Percentiles rank a stretch among this genome's conserved stretches.
These are phyloP conservation scores for Nasonia vitripennis DNA, from an alignment of 1,140 invertebrate species.

Conservation along the genomic window DNA sequence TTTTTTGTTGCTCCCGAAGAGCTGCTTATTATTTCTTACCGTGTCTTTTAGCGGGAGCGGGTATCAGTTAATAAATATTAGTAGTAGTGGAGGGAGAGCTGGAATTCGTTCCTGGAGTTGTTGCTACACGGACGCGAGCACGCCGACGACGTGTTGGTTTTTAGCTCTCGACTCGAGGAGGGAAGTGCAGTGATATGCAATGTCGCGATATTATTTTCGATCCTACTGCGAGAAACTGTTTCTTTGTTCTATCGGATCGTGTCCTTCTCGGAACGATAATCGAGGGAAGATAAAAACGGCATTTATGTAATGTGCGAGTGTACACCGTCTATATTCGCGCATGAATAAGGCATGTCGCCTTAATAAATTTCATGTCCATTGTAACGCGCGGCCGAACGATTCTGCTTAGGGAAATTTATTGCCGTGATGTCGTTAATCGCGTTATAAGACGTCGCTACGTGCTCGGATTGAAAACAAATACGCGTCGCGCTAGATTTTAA, in stretches of 20 bases:
- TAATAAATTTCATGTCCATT: constrained; percentile 17
- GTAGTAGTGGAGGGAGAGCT: background rate
- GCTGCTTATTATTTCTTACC: constrained; percentile 13
- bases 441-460: background rate
- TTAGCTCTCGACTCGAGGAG: background rate
- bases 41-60: background rate
- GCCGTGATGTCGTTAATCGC: background rate
- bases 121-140: background rate
- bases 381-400: background rate
- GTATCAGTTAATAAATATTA: constrained; percentile 48
- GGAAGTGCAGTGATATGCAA: too few species aligned
- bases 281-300: too few species aligned
- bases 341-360: background rate
- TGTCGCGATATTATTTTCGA: background rate
- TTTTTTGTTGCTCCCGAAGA: background rate
- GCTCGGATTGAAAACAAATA: background rate
- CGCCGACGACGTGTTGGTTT: background rate
- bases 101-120: constrained; percentile 26
- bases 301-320: background rate
- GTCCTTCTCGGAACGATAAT: background rate
- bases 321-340: background rate
- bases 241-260: background rate
- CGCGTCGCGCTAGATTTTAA: background rate
- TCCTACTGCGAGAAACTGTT: background rate
- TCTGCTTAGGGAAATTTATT: background rate